Evolutionary conservation across 2,113 vertebrate genomes (phyloP), one percentile per base, ranked within the genome.

Genomic region (Pycnonotus jocosus): DNA sequence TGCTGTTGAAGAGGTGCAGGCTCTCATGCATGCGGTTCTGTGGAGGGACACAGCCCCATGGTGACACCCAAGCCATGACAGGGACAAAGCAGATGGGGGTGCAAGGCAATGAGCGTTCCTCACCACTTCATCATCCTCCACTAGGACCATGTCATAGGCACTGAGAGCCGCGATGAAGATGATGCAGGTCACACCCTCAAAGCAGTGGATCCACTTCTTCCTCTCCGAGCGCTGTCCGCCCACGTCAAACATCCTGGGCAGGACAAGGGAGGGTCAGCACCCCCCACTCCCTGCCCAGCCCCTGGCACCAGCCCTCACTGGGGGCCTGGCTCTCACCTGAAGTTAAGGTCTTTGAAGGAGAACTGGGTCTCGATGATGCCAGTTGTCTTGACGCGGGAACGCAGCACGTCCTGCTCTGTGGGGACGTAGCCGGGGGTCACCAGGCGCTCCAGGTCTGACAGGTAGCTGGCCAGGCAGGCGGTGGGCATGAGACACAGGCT

Each of bases 11-110:
- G 97, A 99, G 98, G 97, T 99, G 99, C 94, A 99, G 98, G 96
- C 99, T 99, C 97, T 99, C 99, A 3, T 99, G 99, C 99, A 99
- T 99, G 95, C 99, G 99, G 86, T 99, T 99, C 99, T 99, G 95
- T 1, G 37, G 87, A 58, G 37, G 42, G 61, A 95, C 35, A 51
- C 15, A 47, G 58, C 13, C 37, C 33, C 6, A 0, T 71, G 23
- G 35, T 15, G 47, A 81, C 8, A 2, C 33, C 25, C 53, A 7
- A 0, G 0, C 54, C 4, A 1, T 3, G 38, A 31, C 2, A 5
- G 33, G 22, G 20, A 42, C 8, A 40, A 57, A 92, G 50, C 81
- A 50, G 21, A 35, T 21, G 6, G 11, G 6, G 13, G 14, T n/a
- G 61, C n/a, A n/a, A 38, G 31, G 11, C 18, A 44, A n/a, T 27